Conservation (phyloP, 2,113 vertebrate species). For the Genyomyrus donnyi region DNA sequence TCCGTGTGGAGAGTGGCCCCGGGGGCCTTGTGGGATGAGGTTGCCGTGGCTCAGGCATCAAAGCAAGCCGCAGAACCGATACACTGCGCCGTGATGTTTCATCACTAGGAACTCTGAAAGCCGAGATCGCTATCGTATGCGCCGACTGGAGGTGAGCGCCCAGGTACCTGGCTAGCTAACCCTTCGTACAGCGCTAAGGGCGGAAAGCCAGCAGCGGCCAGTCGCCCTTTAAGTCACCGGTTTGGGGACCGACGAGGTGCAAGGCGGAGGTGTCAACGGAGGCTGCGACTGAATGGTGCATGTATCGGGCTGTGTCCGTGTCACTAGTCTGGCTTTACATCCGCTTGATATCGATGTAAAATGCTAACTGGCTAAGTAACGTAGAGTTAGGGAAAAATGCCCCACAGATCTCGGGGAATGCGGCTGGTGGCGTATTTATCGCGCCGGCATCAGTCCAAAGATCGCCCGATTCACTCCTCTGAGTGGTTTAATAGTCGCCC, state of each 20-base stretch:
- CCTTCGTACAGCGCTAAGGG: background rate
- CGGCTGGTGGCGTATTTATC: background rate
- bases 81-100: background rate
- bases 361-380: background rate
- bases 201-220: background rate
- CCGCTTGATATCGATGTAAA: background rate
- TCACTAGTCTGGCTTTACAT: background rate
- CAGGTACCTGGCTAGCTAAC: background rate
- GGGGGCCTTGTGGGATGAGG: background rate
- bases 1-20: background rate
- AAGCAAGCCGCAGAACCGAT: background rate
- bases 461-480: background rate
- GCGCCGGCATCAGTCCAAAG: background rate
- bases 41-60: background rate
- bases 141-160: background rate
- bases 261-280: background rate
- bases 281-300: background rate
- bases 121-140: background rate
- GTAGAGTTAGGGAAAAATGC: background rate
- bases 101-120: background rate
- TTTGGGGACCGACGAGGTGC: background rate
- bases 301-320: background rate
- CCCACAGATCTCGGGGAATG: background rate
- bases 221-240: background rate
- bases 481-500: background rate